Percentiles rank a stretch among this genome's conserved stretches.
Conservation (phyloP, 2,888 invertebrate species). For the Geotrupes spiniger region DNA sequence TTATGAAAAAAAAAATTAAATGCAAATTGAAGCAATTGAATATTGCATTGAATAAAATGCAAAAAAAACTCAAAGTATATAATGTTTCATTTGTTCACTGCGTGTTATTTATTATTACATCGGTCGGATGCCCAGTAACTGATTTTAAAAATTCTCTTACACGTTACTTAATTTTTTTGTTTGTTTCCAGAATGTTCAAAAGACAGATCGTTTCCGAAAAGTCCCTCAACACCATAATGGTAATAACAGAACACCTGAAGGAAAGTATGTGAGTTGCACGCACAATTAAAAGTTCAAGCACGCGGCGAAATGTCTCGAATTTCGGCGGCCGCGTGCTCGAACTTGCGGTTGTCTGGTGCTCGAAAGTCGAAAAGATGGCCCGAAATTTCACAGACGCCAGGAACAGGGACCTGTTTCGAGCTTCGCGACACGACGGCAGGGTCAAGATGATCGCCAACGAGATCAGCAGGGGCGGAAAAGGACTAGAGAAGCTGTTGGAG, state of each 20-base stretch:
- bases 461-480: constrained; percentile 29
- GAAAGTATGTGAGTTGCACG: constrained; percentile 43
- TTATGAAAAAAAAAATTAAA: too few relatives aligned
- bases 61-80: too few relatives aligned
- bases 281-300: constrained; percentile 12
- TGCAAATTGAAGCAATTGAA: too few relatives aligned
- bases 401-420: constrained; percentile 42
- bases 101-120: too few relatives aligned
- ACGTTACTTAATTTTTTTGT: constrained; percentile 1
- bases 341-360: too few relatives aligned
- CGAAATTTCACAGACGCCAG: constrained; percentile 34
- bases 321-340: constrained; percentile 1
- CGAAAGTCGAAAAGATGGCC: too few relatives aligned
- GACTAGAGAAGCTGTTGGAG: constrained; percentile 35
- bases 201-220: constrained; percentile 49
- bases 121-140: background rate
- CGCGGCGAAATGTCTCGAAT: constrained; percentile 8
- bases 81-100: too few relatives aligned
- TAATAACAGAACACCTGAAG: constrained; percentile 46
- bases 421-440: constrained; percentile 32
- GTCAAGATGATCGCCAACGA: constrained; percentile 33
- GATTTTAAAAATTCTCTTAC: background rate
- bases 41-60: too few relatives aligned
- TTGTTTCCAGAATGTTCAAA: constrained; percentile 23
- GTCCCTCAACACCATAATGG: constrained; percentile 47